Evolutionary conservation across 1,140 invertebrate species (phyloP).

Genomic region (Macrobrachium nipponense): DNA sequence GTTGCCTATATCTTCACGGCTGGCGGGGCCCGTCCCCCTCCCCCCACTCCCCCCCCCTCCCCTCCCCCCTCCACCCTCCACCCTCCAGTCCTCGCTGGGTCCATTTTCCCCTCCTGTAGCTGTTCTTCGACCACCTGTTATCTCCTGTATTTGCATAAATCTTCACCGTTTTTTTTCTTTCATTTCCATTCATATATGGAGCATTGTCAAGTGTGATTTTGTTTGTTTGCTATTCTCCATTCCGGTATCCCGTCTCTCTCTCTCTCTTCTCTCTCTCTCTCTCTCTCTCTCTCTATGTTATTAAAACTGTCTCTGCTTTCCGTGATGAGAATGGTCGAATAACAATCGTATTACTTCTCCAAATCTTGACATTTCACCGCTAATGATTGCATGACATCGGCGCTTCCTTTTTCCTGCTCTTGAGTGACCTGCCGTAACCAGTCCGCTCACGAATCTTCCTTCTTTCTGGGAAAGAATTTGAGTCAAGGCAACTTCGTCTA

Average conservation of each 20-base stretch:
- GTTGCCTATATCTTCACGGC: background rate
- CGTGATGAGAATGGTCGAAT: too few species aligned
- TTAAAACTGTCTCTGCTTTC: too few species aligned
- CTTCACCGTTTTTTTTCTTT: background rate
- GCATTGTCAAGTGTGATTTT: background rate
- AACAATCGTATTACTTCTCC: too few species aligned
- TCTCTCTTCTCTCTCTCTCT: background rate
- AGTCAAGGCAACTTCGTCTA: too few species aligned
- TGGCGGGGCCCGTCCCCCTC: background rate
- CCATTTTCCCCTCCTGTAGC: background rate
- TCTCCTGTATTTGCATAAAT: too few species aligned
- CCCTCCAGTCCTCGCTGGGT: background rate
- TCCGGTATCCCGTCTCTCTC: background rate
- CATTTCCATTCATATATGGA: background rate
- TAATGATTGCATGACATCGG: background rate
- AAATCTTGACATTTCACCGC: background rate
- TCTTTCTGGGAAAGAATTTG: too few species aligned
- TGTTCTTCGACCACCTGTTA: background rate
- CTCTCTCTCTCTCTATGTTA: background rate
- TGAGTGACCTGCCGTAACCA: background rate
- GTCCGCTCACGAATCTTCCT: too few species aligned
- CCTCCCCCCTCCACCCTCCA: background rate
- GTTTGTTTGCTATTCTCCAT: background rate
- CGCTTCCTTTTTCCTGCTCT: background rate
- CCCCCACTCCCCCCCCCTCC: background rate